Percentiles rank a stretch among this genome's conserved stretches.
Conservation (phyloP, 2,113 vertebrate species). For the Amblyopsis rosae region DNA sequence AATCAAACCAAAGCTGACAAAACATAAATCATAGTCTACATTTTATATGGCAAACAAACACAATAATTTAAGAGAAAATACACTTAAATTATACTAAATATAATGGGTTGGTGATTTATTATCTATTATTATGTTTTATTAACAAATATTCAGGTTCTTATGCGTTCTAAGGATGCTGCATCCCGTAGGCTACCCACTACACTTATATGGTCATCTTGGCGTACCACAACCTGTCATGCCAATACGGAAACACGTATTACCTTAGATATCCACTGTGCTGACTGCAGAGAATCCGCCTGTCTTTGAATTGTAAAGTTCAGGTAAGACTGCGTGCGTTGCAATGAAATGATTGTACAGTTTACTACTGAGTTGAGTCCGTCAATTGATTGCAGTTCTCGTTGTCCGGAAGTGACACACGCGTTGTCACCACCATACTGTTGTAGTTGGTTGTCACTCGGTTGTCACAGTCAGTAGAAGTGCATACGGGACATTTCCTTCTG, state of each 20-base stretch:
- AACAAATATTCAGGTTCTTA: too few relatives aligned
- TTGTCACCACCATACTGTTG: constrained; percentile 4
- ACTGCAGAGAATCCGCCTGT: neutral
- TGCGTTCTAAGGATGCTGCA: constrained; percentile 11
- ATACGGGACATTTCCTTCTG: constrained; percentile 17
- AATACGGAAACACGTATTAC: constrained; percentile 18
- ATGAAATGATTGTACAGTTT: constrained; percentile 6
- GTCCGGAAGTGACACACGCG: constrained; percentile 49
- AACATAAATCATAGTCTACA: too few relatives aligned
- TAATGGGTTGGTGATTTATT: neutral
- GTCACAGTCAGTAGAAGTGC: constrained; percentile 11
- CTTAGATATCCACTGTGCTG: neutral
- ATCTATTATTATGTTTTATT: too few relatives aligned
- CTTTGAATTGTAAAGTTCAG: neutral
- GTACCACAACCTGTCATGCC: neutral
- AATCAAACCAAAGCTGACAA: neutral
- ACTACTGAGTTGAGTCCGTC: neutral
- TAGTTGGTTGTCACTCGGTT: too few relatives aligned
- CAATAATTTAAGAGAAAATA: neutral
- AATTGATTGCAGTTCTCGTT: neutral
- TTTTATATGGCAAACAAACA: neutral
- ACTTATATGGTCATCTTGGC: neutral
- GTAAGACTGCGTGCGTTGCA: neutral
- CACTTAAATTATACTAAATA: neutral
- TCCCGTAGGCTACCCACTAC: constrained; percentile 3